Evolutionary conservation across 2,888 invertebrate species (phyloP).

Genomic region (Drepana falcataria): DNA sequence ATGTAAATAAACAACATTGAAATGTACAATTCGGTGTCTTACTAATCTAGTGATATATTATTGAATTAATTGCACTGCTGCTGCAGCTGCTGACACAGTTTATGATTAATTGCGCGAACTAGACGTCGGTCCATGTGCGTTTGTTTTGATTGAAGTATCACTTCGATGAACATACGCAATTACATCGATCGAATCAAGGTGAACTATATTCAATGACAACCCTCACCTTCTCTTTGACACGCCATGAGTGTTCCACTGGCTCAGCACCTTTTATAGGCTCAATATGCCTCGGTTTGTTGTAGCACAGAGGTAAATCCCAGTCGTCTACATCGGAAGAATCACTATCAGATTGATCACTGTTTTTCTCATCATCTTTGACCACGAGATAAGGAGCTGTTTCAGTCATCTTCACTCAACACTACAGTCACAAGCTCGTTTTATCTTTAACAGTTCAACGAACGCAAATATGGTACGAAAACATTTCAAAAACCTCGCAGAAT

Average conservation of each 20-base stretch:
- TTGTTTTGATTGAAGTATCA: constrained; percentile 50
- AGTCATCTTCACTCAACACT: constrained; percentile 69
- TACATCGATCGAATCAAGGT: constrained; percentile 18
- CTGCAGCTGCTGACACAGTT: too few relatives aligned
- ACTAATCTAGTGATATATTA: background rate
- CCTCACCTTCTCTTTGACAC: constrained; percentile 92
- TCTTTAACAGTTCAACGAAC: constrained; percentile 39
- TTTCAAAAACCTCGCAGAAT: constrained; percentile 61
- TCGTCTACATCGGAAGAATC: constrained; percentile 77
- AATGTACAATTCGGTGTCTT: too few relatives aligned
- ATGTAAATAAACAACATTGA: too few relatives aligned
- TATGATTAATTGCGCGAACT: background rate
- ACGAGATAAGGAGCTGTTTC: constrained; percentile 75
- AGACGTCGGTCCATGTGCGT: constrained; percentile 50
- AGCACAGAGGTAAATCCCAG: constrained; percentile 85
- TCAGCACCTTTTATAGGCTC: constrained; percentile 68
- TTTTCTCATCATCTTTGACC: constrained; percentile 67
- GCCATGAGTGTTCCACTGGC: constrained; percentile 92
- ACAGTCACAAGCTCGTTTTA: constrained; percentile 34
- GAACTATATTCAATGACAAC: constrained; percentile 8
- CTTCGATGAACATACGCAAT: constrained; percentile 37
- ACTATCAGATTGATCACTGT: constrained; percentile 60
- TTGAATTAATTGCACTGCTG: background rate
- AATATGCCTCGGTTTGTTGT: constrained; percentile 81
- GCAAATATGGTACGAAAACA: constrained; percentile 46